phyloP scores from a whole-genome alignment of 2,797 vertebrate genomes.

The Pseudopleuronectes americanus region DNA sequence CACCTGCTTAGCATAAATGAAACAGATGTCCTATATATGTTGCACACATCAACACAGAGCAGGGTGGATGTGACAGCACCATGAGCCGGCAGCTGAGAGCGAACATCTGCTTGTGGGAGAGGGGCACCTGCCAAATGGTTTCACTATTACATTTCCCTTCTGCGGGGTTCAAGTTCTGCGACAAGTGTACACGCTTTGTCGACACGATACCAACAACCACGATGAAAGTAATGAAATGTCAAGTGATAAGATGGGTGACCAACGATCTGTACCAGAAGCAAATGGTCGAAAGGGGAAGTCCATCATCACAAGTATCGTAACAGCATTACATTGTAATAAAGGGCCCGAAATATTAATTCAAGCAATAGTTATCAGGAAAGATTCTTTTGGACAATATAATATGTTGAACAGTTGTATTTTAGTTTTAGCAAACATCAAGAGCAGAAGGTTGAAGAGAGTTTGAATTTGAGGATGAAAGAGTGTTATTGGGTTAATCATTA shows the following conservation, averaged over 20 bases:
- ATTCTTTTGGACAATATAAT: no score
- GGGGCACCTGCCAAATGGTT: slow-evolving; percentile 32
- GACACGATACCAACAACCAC: not conserved
- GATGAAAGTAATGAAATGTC: slow-evolving; percentile 41
- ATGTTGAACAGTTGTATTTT: slow-evolving; percentile 11
- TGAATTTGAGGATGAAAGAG: no score
- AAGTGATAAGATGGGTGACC: slow-evolving; percentile 45
- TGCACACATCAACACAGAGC: slow-evolving; percentile 23
- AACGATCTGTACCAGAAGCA: slow-evolving; percentile 53
- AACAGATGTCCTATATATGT: slow-evolving; percentile 63
- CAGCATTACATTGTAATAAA: not conserved
- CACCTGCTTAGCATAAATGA: slow-evolving; percentile 60
- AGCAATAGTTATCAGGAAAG: not conserved
- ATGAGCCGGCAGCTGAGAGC: slow-evolving; percentile 34
- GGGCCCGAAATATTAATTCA: not conserved
- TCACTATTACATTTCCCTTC: slow-evolving; percentile 39
- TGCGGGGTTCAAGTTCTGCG: slow-evolving; percentile 9
- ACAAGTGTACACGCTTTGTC: not conserved
- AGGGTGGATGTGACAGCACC: slow-evolving; percentile 31
- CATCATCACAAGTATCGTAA: slow-evolving; percentile 5
- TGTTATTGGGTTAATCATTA: slow-evolving; percentile 12
- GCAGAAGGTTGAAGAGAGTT: not conserved
- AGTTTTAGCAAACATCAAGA: slow-evolving; percentile 10
- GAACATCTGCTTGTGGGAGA: slow-evolving; percentile 48
- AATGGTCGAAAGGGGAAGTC: slow-evolving; percentile 52